Evolutionary conservation across 35 echinoderm and acorn worm genomes (phyloP), one percentile per base, ranked within the genome.

Genomic region (Diadema setosum): DNA sequence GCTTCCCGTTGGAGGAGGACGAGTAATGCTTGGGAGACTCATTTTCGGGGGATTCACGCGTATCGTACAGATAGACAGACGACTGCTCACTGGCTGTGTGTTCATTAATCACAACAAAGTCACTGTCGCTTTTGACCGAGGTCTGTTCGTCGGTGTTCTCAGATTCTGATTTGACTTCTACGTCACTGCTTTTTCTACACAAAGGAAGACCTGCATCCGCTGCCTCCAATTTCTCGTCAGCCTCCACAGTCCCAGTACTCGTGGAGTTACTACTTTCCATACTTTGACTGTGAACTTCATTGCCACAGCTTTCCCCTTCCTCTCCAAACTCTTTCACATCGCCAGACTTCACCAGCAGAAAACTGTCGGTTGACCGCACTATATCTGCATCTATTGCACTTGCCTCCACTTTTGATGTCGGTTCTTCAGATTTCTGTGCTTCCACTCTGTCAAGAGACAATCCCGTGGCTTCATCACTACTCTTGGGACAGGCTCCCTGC

Each of bases 91-190:
- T 99, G 4, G 89, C 92, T 69, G 93, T 94, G 34, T 82, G 45
- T 41, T 99, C 96, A 69, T 94, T 99, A 36, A 99, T 99, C 49
- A 99, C 92, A 59, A 99, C 96, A 90, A 99, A 99, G 65, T 99
- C 96, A 46, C 94, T 97, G 82, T 97, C 94, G 48, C 96, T 99
- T 23, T 85, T 94, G 5, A 82, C 61, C 21, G 96, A 98, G 17
- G 82, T 86, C 2, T 73, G 85, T 26, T 88, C 85, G 55, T 95
- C 87, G 0, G 89, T 85, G 45, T 59, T 82, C 33, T 55, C 67
- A 20, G 92, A 94, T 57, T 94, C 92, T 29, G 92, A 94, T 82
- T 94, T 94, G 12, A 55, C 29, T 45, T 94, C 87, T 49, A 41
- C 34, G 27, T 59, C 48, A 39, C 35, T 85, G n/a, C 49, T 91